A percentile compares a stretch with the other conserved stretches of the same genome.
phyloP scores from a whole-genome alignment of 2,888 invertebrate genomes.

The Carcina quercana region DNA sequence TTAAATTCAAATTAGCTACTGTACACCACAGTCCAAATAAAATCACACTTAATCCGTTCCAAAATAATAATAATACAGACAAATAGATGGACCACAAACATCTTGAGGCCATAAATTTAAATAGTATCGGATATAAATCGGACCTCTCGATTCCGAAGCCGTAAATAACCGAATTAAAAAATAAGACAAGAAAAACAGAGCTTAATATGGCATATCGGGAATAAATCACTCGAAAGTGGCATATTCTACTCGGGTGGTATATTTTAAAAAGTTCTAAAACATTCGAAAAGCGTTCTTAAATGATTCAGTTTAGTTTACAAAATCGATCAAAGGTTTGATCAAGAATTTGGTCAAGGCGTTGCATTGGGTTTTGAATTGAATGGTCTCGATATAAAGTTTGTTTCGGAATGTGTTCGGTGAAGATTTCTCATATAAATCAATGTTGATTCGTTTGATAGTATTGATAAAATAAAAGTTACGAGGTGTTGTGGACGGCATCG shows the following conservation, averaged over 20 bases:
- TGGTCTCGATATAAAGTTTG: slow-evolving; percentile 9
- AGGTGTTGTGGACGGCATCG: slow-evolving; percentile 35
- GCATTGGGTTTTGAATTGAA: not conserved
- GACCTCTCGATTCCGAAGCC: slow-evolving; percentile 66
- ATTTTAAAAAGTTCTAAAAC: slow-evolving; percentile 10
- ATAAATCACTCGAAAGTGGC: slow-evolving; percentile 70
- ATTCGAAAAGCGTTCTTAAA: slow-evolving; percentile 16
- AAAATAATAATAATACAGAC: slow-evolving; percentile 33
- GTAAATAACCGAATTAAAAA: slow-evolving; percentile 73
- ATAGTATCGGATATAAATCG: slow-evolving; percentile 67
- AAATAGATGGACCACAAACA: slow-evolving; percentile 51
- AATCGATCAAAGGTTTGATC: slow-evolving; percentile 9
- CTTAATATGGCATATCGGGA: slow-evolving; percentile 68
- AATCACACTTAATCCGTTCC: slow-evolving; percentile 9
- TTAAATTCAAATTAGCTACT: too few relatives aligned
- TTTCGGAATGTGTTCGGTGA: slow-evolving; percentile 10
- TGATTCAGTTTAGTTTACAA: slow-evolving; percentile 5
- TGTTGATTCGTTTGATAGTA: slow-evolving; percentile 37
- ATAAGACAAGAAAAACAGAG: slow-evolving; percentile 65
- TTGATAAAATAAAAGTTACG: slow-evolving; percentile 30
- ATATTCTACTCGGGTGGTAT: slow-evolving; percentile 65
- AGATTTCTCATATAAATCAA: slow-evolving; percentile 54
- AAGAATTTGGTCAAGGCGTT: not conserved
- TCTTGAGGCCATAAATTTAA: slow-evolving; percentile 55
- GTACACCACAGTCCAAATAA: too few relatives aligned